phyloP scores from a whole-genome alignment of 1,140 invertebrate species.

The Procambarus clarkii region DNA sequence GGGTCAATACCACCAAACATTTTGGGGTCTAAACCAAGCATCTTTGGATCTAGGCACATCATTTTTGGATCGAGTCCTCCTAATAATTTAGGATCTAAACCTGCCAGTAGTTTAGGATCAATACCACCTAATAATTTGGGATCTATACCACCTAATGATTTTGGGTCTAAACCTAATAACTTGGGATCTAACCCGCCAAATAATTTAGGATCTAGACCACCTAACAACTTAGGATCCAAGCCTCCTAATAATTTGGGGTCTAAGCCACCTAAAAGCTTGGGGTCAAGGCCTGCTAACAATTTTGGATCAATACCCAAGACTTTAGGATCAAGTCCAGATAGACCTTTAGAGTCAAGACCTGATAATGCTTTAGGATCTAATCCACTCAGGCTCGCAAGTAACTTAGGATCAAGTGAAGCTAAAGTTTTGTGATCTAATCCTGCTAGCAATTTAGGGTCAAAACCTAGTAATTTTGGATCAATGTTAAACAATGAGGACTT shows the following conservation, averaged over 20 bases:
- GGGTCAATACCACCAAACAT: slow-evolving; percentile 64
- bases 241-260: slow-evolving; percentile 72
- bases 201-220: slow-evolving; percentile 71
- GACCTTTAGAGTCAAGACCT: slow-evolving; percentile 41
- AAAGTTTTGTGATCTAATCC: slow-evolving; percentile 60
- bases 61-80: slow-evolving; percentile 67
- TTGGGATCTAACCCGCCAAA: slow-evolving; percentile 65
- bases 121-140: slow-evolving; percentile 70
- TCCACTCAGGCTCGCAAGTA: slow-evolving; percentile 71
- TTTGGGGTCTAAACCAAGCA: slow-evolving; percentile 71
- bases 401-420: slow-evolving; percentile 69
- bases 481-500: slow-evolving; percentile 52
- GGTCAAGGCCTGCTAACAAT: slow-evolving; percentile 58
- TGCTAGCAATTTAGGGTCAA: slow-evolving; percentile 72
- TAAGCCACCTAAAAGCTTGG: slow-evolving; percentile 61
- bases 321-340: slow-evolving; percentile 52
- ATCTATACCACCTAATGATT: slow-evolving; percentile 70
- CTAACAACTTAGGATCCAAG: slow-evolving; percentile 71
- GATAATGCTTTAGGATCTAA: slow-evolving; percentile 62
- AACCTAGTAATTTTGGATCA: slow-evolving; percentile 72
- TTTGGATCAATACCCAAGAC: slow-evolving; percentile 62
- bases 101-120: slow-evolving; percentile 68
- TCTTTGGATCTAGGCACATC: slow-evolving; percentile 71
- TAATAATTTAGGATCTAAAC: slow-evolving; percentile 72
- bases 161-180: slow-evolving; percentile 70